A percentile compares a stretch with the other conserved stretches of the same genome.
phyloP scores from a whole-genome alignment of 2,888 invertebrate species.

The Meliscaeva auricollis region DNA sequence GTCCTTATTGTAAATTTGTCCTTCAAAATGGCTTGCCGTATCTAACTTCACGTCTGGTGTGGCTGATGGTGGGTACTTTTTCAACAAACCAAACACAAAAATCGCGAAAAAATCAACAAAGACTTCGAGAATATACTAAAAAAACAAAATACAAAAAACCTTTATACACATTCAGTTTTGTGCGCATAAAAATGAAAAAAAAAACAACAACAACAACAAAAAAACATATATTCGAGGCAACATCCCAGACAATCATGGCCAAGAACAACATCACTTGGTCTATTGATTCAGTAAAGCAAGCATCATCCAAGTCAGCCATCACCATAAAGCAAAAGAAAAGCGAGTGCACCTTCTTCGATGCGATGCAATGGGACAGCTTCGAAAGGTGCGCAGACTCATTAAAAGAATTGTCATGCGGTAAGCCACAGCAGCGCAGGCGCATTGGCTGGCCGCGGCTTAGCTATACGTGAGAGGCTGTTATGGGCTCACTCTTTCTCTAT shows the following conservation, averaged over 20 bases:
- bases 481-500: constrained; percentile 10
- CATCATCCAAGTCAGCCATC: constrained; percentile 61
- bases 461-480: constrained; percentile 35
- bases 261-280: constrained; percentile 68
- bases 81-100: constrained; percentile 59
- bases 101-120: constrained; percentile 64
- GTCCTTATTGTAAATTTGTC: constrained; percentile 73
- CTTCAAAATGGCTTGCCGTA: constrained; percentile 63
- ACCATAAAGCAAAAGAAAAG: constrained; percentile 66
- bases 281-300: constrained; percentile 69
- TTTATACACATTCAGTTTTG: constrained; percentile 42
- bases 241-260: constrained; percentile 62
- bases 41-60: constrained; percentile 53
- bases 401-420: constrained; percentile 76
- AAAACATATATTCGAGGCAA: constrained; percentile 37
- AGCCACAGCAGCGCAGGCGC: constrained; percentile 55
- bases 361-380: constrained; percentile 53
- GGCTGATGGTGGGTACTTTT: background rate
- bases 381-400: constrained; percentile 74
- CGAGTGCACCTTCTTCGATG: constrained; percentile 41
- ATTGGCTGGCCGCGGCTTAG: constrained; percentile 1
- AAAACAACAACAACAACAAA: constrained; percentile 3
- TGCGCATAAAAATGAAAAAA: constrained; percentile 14
- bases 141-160: background rate
- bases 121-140: background rate